These are phyloP conservation scores for Dolomedes plantarius DNA, from an alignment of 2,888 invertebrate species.

Conservation along the genomic window DNA sequence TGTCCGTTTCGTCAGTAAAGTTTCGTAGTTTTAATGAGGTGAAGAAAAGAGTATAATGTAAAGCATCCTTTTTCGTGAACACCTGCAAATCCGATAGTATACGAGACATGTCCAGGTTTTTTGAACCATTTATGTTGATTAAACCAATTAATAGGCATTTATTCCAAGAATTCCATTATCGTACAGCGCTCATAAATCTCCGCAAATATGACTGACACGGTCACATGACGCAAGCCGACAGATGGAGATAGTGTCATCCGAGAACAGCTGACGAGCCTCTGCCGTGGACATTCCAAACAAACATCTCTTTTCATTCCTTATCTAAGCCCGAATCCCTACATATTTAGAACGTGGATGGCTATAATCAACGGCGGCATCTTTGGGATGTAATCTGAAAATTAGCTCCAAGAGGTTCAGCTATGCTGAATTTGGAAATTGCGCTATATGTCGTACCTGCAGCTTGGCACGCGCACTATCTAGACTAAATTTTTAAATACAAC, in stretches of 20 bases:
- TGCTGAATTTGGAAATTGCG: too few species aligned
- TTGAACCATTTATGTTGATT: too few species aligned
- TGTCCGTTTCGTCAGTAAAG: too few species aligned
- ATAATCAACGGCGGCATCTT: background rate
- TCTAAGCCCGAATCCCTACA: background rate
- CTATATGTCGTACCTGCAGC: too few species aligned
- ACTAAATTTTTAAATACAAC: too few species aligned
- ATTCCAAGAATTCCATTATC: background rate
- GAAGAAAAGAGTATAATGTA: too few species aligned
- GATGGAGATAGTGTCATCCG: background rate
- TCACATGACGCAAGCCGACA: background rate
- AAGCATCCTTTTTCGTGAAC: too few species aligned
- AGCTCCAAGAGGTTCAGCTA: background rate
- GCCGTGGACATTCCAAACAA: background rate
- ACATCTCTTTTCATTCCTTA: background rate
- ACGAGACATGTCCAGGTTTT: too few species aligned
- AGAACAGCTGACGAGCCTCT: conserved; percentile 2
- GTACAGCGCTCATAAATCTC: background rate
- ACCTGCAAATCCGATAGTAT: too few species aligned
- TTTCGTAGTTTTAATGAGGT: too few species aligned
- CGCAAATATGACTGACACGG: background rate
- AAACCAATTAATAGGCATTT: too few species aligned
- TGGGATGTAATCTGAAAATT: background rate
- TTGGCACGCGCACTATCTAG: too few species aligned
- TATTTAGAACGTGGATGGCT: background rate